phyloP scores from a whole-genome alignment of 2,113 vertebrate species.

The Lophura nycthemera region DNA sequence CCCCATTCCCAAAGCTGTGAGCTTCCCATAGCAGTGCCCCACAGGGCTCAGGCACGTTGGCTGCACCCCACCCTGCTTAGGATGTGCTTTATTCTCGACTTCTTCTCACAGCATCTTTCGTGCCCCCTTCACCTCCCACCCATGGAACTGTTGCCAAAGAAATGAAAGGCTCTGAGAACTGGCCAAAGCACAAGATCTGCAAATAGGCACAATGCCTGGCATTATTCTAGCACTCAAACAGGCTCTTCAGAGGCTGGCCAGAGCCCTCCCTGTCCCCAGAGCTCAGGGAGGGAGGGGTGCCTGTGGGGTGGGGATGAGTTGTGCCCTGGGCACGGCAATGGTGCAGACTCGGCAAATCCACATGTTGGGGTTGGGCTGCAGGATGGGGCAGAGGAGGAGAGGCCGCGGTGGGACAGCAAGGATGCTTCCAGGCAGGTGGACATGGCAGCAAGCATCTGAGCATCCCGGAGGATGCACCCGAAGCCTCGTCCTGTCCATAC shows the following conservation, averaged over 20 bases:
- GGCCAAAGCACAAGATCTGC: not conserved
- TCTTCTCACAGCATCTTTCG: accelerated
- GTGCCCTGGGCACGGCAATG: accelerated
- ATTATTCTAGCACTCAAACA: not conserved
- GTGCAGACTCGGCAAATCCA: not conserved
- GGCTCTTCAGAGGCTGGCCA: not conserved
- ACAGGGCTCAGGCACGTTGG: not conserved
- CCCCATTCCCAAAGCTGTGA: not conserved
- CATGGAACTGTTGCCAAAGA: not conserved
- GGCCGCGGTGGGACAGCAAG: not conserved
- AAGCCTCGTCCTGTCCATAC: accelerated
- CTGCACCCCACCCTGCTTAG: not conserved
- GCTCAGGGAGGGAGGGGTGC: slow-evolving; percentile 15
- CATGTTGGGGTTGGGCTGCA: not conserved
- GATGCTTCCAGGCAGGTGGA: not conserved
- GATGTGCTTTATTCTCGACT: not conserved
- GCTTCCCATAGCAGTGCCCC: not conserved
- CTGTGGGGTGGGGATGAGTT: not conserved
- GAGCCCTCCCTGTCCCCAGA: not conserved
- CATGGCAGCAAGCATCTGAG: accelerated
- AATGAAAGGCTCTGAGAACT: not conserved
- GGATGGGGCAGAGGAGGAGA: not conserved
- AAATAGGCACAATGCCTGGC: not conserved
- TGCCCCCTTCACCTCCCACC: accelerated
- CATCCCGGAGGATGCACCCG: not conserved